Conservation (phyloP, 2,797 vertebrate genomes). For the Etheostoma nigrum region DNA sequence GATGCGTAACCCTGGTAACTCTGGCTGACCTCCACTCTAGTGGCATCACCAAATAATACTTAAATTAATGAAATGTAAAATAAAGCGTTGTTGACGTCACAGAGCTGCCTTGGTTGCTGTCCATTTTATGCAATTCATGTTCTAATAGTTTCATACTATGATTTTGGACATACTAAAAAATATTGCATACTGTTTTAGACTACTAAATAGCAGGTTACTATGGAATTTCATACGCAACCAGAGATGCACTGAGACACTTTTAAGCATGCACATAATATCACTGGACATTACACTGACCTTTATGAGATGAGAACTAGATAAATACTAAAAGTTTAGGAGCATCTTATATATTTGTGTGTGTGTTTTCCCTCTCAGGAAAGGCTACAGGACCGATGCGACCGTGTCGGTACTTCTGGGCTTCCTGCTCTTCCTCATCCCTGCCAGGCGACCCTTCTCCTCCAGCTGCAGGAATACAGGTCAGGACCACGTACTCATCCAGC, state of each 20-base stretch:
- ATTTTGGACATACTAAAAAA: no score
- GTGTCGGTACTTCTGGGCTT: constrained; percentile 97
- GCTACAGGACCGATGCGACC: constrained; percentile 95
- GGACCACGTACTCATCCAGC: constrained; percentile 5
- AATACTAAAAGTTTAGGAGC: neutral
- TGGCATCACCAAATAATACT: no score
- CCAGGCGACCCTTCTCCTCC: constrained; percentile 88
- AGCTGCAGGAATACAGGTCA: constrained; percentile 83
- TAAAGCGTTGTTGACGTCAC: no score
- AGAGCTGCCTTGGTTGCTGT: no score
- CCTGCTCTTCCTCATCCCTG: constrained; percentile 98
- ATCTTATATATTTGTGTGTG: neutral
- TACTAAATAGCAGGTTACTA: no score
- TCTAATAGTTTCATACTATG: no score
- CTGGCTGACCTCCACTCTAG: no score
- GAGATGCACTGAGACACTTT: neutral
- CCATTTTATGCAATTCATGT: no score
- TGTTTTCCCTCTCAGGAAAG: constrained; percentile 85
- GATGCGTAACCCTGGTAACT: no score
- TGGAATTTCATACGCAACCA: no score
- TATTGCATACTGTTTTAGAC: no score
- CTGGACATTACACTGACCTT: neutral
- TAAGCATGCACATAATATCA: neutral
- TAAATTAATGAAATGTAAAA: no score
- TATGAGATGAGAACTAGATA: neutral